phyloP scores from a whole-genome alignment of 1,140 invertebrate genomes.

The Formica selysi region DNA sequence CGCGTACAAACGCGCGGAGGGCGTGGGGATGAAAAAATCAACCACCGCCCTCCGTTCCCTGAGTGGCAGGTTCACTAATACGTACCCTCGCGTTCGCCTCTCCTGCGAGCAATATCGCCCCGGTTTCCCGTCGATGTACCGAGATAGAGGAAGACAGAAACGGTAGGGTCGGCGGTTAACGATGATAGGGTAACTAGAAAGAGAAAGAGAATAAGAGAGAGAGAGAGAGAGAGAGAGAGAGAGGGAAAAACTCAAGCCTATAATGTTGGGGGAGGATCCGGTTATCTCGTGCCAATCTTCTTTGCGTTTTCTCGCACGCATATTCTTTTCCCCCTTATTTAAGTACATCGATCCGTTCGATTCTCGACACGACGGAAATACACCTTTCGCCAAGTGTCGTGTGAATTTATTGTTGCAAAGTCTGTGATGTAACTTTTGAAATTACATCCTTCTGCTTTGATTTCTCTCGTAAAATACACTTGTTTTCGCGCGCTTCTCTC shows the following conservation, averaged over 20 bases:
- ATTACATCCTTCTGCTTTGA: no score
- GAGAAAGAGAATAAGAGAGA: not conserved
- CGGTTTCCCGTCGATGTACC: slow-evolving; percentile 24
- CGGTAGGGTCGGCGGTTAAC: slow-evolving; percentile 18
- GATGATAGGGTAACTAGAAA: slow-evolving; percentile 22
- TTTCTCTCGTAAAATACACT: no score
- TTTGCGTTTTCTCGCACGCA: not conserved
- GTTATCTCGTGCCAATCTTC: slow-evolving; percentile 34
- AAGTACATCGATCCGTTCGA: slow-evolving; percentile 10
- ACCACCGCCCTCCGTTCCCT: slow-evolving; percentile 75
- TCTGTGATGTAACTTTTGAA: no score
- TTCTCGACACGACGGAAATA: not conserved
- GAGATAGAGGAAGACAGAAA: slow-evolving; percentile 26
- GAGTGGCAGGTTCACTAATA: slow-evolving; percentile 79
- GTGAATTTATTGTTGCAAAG: no score
- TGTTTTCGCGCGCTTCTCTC: no score
- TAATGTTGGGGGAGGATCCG: slow-evolving; percentile 27
- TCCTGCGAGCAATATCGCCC: slow-evolving; percentile 46
- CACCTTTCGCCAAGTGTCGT: not conserved
- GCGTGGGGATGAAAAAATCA: slow-evolving; percentile 78
- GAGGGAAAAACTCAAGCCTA: not conserved
- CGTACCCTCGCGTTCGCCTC: slow-evolving; percentile 41
- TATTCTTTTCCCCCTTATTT: slow-evolving; percentile 4
- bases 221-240: slow-evolving; percentile 4
- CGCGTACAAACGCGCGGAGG: slow-evolving; percentile 55